Evolutionary conservation across 1,140 invertebrate species (phyloP).

Genomic region (Drosophila kohkoa): DNA sequence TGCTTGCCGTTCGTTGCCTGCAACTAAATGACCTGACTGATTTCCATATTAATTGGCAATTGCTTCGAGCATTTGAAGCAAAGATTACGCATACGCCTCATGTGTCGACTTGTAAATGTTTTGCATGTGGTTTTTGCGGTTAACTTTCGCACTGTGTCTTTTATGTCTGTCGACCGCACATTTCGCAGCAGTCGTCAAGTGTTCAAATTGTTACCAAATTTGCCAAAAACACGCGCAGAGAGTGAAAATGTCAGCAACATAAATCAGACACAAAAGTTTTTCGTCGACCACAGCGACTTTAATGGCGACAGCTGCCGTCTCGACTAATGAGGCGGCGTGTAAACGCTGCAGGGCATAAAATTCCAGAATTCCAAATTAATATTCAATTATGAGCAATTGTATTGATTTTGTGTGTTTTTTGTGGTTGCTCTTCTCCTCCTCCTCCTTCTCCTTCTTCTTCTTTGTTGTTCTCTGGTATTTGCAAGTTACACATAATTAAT

Average conservation of each 20-base stretch:
- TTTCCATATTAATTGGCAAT: conserved; percentile 79
- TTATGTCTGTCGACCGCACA: conserved; percentile 41
- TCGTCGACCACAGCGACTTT: conserved; percentile 10
- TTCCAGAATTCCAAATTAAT: conserved; percentile 76
- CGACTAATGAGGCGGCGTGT: conserved; percentile 45
- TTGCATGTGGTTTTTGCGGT: conserved; percentile 42
- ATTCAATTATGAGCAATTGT: conserved; percentile 65
- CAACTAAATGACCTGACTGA: conserved; percentile 57
- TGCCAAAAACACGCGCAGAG: conserved; percentile 17
- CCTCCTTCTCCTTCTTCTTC: no score
- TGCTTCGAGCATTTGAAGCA: conserved; percentile 46
- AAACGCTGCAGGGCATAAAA: conserved; percentile 35
- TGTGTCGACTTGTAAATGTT: conserved; percentile 26
- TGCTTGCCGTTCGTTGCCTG: not conserved
- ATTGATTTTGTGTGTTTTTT: conserved; percentile 58
- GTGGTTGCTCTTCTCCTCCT: not conserved
- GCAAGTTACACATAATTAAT: conserved; percentile 21
- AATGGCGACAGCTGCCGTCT: not conserved
- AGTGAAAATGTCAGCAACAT: conserved; percentile 41
- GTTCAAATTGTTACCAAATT: conserved; percentile 24
- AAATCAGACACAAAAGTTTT: conserved; percentile 56
- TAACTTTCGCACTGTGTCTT: conserved; percentile 14
- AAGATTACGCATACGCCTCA: conserved; percentile 61
- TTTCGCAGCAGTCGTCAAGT: conserved; percentile 43
- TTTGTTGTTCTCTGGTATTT: not conserved